Percentiles rank a stretch among this genome's conserved stretches.
Evolutionary conservation across 2,113 vertebrate species (phyloP).

Genomic region (Rhabdornis inornatus): DNA sequence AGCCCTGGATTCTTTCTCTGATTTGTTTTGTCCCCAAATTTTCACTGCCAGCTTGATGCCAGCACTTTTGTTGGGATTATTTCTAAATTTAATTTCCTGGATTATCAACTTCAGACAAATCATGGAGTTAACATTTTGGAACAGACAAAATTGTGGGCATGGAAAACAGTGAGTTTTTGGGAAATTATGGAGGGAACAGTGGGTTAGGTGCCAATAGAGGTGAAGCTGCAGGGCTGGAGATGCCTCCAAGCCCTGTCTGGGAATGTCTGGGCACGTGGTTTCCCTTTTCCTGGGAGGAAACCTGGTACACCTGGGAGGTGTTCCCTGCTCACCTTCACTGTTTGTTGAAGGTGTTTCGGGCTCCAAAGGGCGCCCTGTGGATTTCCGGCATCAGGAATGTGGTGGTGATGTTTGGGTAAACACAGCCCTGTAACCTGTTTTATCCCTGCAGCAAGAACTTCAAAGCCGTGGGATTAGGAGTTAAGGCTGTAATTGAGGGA

Average conservation of each 20-base stretch:
- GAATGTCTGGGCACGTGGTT: not conserved
- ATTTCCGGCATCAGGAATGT: not conserved
- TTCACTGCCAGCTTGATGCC: not conserved
- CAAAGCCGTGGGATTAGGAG: not conserved
- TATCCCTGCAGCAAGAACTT: not conserved
- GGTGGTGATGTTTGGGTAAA: not conserved
- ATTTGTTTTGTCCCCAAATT: not conserved
- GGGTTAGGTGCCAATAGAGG: not conserved
- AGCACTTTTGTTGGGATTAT: not conserved
- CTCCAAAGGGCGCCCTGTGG: not conserved
- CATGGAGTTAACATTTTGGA: rapidly evolving
- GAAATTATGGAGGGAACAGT: not conserved
- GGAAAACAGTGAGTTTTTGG: rapidly evolving
- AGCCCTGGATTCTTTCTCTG: no score
- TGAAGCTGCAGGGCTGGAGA: not conserved
- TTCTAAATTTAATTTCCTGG: not conserved
- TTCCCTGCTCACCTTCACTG: not conserved
- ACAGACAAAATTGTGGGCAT: rapidly evolving
- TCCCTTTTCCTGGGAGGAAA: no score
- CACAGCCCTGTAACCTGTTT: not conserved
- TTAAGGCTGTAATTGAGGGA: not conserved
- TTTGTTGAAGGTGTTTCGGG: not conserved
- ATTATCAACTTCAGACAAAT: not conserved
- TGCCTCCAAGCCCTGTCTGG: not conserved
- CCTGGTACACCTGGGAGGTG: not conserved